Evolutionary conservation across 2,888 invertebrate species (phyloP), one percentile per base, ranked within the genome.

Genomic region (Mesoligia furuncula): DNA sequence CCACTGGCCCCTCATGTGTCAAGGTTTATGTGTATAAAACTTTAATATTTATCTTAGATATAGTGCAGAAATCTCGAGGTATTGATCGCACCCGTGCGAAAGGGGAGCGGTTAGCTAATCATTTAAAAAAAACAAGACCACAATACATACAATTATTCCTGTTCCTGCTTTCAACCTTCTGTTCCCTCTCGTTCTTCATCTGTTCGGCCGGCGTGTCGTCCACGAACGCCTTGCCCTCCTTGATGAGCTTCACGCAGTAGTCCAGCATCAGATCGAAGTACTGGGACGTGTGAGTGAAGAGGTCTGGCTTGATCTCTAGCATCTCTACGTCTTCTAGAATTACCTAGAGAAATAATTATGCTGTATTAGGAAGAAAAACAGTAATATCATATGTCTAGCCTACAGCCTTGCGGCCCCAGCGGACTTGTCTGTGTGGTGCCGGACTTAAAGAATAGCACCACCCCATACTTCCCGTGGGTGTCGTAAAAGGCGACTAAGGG

Each of bases 141-240:
- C 15, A 39, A 75, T 39, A 95, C 98, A 96, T 94, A 99, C 99
- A 97, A 93, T 99, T 99, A 88, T 97, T 98, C 86, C 99, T 97
- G 94, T 99, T 99, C 75, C 95, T 97, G 64, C 99, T 99, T 85
- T 99, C 99, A 17, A 97, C 94, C 92, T 98, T 98, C 93, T 99
- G 98, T 89, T 99, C 99, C 24, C 99, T 97, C 94, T 99, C 99
- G 75, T 97, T 97, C 94, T 99, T 99, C 99, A 99, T 99, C 81
- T 97, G 96, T 90, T 99, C 99, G 0, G 99, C 98, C 8, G 99
- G 98, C 0, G 99, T 99, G 93, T 99, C 98, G 92, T 99, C 99
- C 0, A 99, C 99, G 93, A 99, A 99, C 0, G 99, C 99, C 90
- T 98, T 98, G n/a, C 98, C 98, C 64, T 98, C 98, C 87, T 98